Conservation (phyloP, 2,888 invertebrate species). For the Oligia strigilis region DNA sequence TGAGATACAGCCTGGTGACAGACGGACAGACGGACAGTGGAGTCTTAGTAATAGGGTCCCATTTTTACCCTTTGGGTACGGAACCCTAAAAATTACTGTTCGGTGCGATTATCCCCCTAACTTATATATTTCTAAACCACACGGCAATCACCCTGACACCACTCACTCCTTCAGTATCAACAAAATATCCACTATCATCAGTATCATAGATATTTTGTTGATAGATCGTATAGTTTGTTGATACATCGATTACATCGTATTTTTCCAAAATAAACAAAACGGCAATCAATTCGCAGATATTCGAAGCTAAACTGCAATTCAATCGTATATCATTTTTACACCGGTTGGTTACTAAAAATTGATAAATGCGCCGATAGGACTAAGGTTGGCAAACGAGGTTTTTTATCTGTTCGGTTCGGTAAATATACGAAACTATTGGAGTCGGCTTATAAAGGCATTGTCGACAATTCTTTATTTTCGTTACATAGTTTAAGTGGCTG, state of each 20-base stretch:
- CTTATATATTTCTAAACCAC: not conserved
- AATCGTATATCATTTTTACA: slow-evolving; percentile 51
- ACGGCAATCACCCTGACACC: not conserved
- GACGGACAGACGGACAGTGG: too few relatives aligned
- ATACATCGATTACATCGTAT: not conserved
- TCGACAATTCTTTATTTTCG: not conserved
- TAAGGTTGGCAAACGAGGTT: slow-evolving; percentile 36
- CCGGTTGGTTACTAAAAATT: slow-evolving; percentile 51
- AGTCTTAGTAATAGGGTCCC: too few relatives aligned
- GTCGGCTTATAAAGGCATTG: not conserved
- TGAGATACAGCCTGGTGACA: too few relatives aligned
- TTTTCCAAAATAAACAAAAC: slow-evolving; percentile 27
- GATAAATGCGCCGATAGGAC: slow-evolving; percentile 30
- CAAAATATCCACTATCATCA: not conserved
- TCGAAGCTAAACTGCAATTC: slow-evolving; percentile 45
- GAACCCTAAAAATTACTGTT: too few relatives aligned
- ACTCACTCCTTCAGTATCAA: not conserved
- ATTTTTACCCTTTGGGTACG: too few relatives aligned
- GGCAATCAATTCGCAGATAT: slow-evolving; percentile 37
- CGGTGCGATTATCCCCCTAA: not conserved
- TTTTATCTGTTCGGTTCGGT: not conserved
- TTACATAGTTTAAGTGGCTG: not conserved
- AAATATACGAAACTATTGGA: not conserved
- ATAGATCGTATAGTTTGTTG: too few relatives aligned
- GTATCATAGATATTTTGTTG: too few relatives aligned